Conservation (phyloP, 1,140 invertebrate genomes). For the Eriocheir sinensis region DNA sequence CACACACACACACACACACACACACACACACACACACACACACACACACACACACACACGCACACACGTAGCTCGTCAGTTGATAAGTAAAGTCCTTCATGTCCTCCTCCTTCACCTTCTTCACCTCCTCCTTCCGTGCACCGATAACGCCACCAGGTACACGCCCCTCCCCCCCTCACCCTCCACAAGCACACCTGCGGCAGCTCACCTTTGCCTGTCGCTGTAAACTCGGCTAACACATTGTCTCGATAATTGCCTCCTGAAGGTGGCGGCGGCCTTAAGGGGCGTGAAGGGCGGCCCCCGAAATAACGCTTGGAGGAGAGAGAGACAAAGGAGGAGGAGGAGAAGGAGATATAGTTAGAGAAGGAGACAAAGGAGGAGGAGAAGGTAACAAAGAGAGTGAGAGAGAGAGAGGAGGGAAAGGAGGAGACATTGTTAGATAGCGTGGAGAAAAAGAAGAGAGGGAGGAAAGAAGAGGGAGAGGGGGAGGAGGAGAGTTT, state of each 20-base stretch:
- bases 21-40: not conserved
- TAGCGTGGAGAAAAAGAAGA: no score
- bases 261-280: not conserved
- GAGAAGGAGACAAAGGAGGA: no score
- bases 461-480: no score
- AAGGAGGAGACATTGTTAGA: no score
- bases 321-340: no score
- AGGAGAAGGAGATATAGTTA: no score
- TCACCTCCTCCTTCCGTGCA: not conserved
- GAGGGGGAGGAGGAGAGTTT: no score
- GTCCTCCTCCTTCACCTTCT: not conserved
- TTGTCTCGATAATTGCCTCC: slow-evolving; percentile 3
- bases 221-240: not conserved
- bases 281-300: not conserved
- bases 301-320: not conserved
- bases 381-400: no score
- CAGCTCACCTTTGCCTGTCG: not conserved
- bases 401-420: no score
- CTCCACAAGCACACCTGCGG: slow-evolving; percentile 9
- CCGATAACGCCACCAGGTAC: not conserved
- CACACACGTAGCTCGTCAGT: not conserved
- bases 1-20: slow-evolving; percentile 8
- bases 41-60: not conserved
- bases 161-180: no score
- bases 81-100: not conserved